Evolutionary conservation across 2,888 invertebrate genomes (phyloP).

Genomic region (Stenodema calcarata): DNA sequence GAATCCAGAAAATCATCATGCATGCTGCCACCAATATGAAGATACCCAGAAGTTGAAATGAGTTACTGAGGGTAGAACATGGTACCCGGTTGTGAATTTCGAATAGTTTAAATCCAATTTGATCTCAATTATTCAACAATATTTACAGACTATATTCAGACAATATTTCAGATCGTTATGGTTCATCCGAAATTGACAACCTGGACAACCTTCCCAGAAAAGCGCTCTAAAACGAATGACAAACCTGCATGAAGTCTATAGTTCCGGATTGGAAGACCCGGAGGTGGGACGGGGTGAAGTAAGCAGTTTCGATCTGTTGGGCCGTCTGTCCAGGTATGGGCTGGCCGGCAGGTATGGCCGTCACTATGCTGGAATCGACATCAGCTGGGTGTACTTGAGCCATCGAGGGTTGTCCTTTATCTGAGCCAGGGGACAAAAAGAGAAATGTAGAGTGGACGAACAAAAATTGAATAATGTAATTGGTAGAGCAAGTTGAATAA

Average conservation of each 20-base stretch:
- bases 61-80: too few species aligned
- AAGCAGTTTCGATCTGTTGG: slow-evolving; percentile 40
- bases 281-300: slow-evolving; percentile 51
- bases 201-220: too few species aligned
- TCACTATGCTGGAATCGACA: slow-evolving; percentile 40
- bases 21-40: slow-evolving; percentile 20
- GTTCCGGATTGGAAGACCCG: slow-evolving; percentile 53
- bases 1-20: slow-evolving; percentile 51
- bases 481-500: too few species aligned
- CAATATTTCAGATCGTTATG: too few species aligned
- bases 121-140: too few species aligned
- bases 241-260: slow-evolving; percentile 55
- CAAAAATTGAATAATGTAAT: too few species aligned
- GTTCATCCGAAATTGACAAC: too few species aligned
- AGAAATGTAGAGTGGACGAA: too few species aligned
- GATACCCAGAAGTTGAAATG: background rate
- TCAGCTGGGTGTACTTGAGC: slow-evolving; percentile 23
- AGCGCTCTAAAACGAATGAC: background rate
- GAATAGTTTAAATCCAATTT: too few species aligned
- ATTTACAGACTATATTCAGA: too few species aligned
- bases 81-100: too few species aligned
- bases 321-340: background rate
- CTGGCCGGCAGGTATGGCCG: slow-evolving; percentile 29
- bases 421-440: background rate
- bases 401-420: slow-evolving; percentile 29